Evolutionary conservation across 1,140 invertebrate species (phyloP).

Genomic region (Ostrea edulis): DNA sequence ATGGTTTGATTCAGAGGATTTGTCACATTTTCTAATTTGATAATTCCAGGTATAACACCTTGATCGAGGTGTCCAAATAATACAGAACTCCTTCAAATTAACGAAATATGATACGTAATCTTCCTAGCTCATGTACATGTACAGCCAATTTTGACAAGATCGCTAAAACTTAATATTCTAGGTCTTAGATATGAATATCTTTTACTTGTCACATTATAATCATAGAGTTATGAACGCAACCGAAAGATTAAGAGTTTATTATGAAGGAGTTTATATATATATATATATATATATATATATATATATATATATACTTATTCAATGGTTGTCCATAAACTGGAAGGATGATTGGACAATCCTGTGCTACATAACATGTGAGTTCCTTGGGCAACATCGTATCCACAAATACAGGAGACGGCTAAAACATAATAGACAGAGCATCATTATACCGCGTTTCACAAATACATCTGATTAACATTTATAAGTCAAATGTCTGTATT

Average conservation of each 20-base stretch:
- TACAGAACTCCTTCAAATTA: background rate
- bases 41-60: background rate
- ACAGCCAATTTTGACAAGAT: background rate
- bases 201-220: no score
- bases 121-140: background rate
- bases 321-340: background rate
- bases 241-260: no score
- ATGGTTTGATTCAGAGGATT: slow-evolving; percentile 14
- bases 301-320: background rate
- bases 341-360: background rate
- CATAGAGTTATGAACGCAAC: no score
- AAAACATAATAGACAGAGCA: background rate
- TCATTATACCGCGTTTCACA: background rate
- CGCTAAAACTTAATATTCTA: no score
- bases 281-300: no score
- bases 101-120: background rate
- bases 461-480: background rate
- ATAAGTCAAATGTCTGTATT: background rate
- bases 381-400: slow-evolving; percentile 25
- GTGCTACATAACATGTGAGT: background rate
- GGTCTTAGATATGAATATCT: no score
- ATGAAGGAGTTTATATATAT: no score
- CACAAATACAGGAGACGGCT: background rate
- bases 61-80: slow-evolving; percentile 1
- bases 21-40: background rate